Conservation (phyloP, 2,888 invertebrate species). For the Autographa pulchrina region DNA sequence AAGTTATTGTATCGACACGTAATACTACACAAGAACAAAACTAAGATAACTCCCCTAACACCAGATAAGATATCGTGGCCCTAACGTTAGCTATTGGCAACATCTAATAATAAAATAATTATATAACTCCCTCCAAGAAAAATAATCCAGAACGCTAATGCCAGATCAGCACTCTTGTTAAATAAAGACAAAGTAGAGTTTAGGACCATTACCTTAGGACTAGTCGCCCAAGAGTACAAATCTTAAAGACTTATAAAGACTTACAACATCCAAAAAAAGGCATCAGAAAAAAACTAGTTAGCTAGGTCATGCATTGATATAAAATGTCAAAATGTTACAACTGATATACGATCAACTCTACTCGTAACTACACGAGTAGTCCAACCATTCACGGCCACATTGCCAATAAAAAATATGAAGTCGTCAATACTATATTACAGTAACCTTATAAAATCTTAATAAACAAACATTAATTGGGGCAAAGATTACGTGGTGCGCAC, state of each 20-base stretch:
- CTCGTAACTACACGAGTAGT: background rate
- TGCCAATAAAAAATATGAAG: background rate
- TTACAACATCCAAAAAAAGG: too few species aligned
- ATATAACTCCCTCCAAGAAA: slow-evolving; percentile 27
- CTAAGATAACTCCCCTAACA: slow-evolving; percentile 36
- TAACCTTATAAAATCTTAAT: slow-evolving; percentile 57
- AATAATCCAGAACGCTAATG: background rate
- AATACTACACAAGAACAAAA: slow-evolving; percentile 12
- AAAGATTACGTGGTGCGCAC: slow-evolving; percentile 51
- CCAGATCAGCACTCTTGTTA: too few species aligned
- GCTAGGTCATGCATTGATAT: slow-evolving; percentile 30
- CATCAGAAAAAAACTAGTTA: too few species aligned
- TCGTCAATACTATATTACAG: slow-evolving; percentile 10
- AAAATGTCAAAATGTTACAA: background rate
- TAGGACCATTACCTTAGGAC: too few species aligned
- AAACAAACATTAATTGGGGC: slow-evolving; percentile 58
- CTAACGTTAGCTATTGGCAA: slow-evolving; percentile 21
- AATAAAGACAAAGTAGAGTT: too few species aligned
- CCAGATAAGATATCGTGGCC: slow-evolving; percentile 33
- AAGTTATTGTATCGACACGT: slow-evolving; percentile 25
- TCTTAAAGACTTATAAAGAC: too few species aligned
- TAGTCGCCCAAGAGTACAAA: too few species aligned
- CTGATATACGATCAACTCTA: background rate
- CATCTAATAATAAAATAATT: slow-evolving; percentile 27
- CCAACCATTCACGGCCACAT: background rate